phyloP scores from a whole-genome alignment of 2,113 vertebrate genomes.

The Dromiciops gliroides region DNA sequence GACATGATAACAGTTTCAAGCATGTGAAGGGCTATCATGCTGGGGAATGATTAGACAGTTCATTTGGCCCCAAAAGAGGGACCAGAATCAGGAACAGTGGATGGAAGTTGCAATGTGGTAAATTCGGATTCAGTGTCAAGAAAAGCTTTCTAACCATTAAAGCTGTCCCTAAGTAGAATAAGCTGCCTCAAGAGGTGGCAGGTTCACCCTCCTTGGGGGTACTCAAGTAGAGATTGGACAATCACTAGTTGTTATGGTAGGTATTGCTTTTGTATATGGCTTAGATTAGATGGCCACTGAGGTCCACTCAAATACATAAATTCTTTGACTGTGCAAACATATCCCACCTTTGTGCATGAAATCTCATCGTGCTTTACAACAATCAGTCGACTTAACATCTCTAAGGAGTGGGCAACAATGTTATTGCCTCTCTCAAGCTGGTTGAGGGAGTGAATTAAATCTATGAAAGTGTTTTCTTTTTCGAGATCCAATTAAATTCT shows the following conservation, averaged over 20 bases:
- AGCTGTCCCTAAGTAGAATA: background rate
- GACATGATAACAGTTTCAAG: too few relatives aligned
- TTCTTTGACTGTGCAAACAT: background rate
- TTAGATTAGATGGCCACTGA: background rate
- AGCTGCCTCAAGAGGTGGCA: background rate
- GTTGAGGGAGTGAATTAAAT: conserved; percentile 43
- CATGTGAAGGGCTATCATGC: too few relatives aligned
- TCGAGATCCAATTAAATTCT: conserved; percentile 62
- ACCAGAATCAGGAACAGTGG: background rate
- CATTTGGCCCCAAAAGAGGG: too few relatives aligned
- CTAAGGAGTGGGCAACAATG: background rate
- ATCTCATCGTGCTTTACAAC: background rate
- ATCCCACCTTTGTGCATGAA: background rate
- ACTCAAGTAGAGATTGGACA: too few relatives aligned
- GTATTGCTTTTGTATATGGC: background rate
- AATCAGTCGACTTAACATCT: background rate
- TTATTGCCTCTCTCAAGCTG: conserved; percentile 32
- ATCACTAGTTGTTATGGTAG: background rate
- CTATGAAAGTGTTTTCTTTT: conserved; percentile 59
- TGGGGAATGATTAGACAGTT: too few relatives aligned
- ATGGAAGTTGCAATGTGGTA: background rate
- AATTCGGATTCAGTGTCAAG: background rate
- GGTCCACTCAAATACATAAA: background rate
- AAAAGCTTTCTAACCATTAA: background rate
- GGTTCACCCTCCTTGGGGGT: too few relatives aligned